These are phyloP conservation scores for Chelon auratus DNA, from an alignment of 2,797 vertebrate species.

Conservation along the genomic window DNA sequence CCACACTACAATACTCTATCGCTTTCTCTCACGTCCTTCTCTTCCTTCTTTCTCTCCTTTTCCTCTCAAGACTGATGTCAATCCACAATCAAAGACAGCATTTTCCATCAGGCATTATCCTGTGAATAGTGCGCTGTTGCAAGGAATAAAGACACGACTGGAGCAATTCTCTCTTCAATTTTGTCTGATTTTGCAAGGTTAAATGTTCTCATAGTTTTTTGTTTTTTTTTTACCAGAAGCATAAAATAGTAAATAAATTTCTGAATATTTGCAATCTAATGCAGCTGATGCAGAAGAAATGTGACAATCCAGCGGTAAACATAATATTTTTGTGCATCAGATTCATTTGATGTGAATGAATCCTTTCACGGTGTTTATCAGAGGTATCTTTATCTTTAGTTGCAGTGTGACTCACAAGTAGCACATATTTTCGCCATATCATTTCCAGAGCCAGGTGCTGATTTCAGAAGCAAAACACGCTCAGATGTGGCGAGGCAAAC, in stretches of 20 bases:
- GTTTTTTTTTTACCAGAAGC: neutral
- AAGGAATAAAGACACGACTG: neutral
- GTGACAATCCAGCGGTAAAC: neutral
- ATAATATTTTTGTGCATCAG: conserved; percentile 2
- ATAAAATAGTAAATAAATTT: conserved; percentile 9
- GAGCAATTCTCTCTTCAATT: neutral
- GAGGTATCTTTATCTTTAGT: conserved; percentile 29
- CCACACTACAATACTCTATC: conserved; percentile 69
- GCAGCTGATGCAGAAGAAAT: neutral
- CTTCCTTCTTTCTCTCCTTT: conserved; percentile 29
- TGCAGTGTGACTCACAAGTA: conserved; percentile 42
- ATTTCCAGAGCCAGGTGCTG: conserved; percentile 42
- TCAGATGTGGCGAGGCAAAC: conserved; percentile 45
- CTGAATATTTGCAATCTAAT: neutral
- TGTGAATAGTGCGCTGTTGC: conserved; percentile 12
- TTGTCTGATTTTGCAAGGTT: conserved; percentile 8
- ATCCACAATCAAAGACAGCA: conserved; percentile 12
- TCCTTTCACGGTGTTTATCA: conserved; percentile 27
- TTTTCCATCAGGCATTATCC: conserved; percentile 22
- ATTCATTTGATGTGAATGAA: conserved; percentile 33
- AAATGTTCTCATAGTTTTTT: neutral
- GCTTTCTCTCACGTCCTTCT: conserved; percentile 55
- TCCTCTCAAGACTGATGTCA: conserved; percentile 7
- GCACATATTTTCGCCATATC: conserved; percentile 31
- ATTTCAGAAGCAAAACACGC: conserved; percentile 55